phyloP scores from a whole-genome alignment of 2,888 invertebrate genomes.

The Diarsia brunnea region DNA sequence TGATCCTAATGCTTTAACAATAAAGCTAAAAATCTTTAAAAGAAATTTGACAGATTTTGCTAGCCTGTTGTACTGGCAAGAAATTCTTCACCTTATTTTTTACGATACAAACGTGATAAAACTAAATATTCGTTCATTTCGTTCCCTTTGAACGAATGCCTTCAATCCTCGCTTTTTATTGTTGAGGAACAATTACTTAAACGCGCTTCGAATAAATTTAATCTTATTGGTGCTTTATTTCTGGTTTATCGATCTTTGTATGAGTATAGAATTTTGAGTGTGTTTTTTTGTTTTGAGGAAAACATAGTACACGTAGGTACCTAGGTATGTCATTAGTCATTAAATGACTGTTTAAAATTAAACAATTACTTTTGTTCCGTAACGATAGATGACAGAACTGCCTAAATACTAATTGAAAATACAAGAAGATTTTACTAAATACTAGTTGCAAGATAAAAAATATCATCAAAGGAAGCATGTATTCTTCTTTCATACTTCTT shows the following conservation, averaged over 20 bases:
- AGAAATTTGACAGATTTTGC: no score
- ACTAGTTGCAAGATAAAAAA: not conserved
- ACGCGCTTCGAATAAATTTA: slow-evolving; percentile 55
- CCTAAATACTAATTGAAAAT: not conserved
- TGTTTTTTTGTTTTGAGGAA: slow-evolving; percentile 14
- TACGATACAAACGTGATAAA: slow-evolving; percentile 35
- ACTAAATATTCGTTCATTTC: slow-evolving; percentile 18
- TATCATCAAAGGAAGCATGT: no score
- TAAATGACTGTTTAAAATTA: not conserved
- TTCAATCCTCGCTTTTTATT: slow-evolving; percentile 38
- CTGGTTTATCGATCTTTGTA: slow-evolving; percentile 14
- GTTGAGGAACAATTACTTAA: slow-evolving; percentile 49
- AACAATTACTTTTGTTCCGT: not conserved
- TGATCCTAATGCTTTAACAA: no score
- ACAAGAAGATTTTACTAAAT: not conserved
- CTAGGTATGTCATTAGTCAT: not conserved
- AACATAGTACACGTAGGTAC: not conserved
- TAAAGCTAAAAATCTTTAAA: no score
- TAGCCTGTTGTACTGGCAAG: not conserved
- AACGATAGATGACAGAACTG: not conserved
- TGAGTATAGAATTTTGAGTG: slow-evolving; percentile 18
- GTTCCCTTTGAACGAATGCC: slow-evolving; percentile 10
- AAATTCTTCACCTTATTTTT: slow-evolving; percentile 21
- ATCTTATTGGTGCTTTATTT: slow-evolving; percentile 29
- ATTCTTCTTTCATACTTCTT: no score